Evolutionary conservation across 2,888 invertebrate species (phyloP).

Genomic region (Bedellia somnulentella): DNA sequence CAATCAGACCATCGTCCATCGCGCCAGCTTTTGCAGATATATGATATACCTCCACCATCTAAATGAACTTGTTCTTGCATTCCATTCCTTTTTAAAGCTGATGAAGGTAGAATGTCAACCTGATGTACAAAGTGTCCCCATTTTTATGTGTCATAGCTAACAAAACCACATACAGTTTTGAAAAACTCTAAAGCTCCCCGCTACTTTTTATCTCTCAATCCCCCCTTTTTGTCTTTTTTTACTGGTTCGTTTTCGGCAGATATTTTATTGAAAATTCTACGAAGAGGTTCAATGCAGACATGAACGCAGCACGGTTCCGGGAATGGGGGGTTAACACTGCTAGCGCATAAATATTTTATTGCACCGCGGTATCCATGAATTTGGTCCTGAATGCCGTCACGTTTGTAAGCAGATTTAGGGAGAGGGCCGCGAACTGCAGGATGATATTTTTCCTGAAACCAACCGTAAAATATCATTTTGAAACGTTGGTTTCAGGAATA

Average conservation of each 20-base stretch:
- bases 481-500: constrained; percentile 16
- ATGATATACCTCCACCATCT: constrained; percentile 35
- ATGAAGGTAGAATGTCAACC: constrained; percentile 36
- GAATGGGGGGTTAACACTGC: no score
- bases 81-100: constrained; percentile 43
- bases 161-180: no score
- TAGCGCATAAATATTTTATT: constrained; percentile 30
- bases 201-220: no score
- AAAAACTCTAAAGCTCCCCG: no score
- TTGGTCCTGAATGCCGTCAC: constrained; percentile 48
- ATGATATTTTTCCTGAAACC: constrained; percentile 55
- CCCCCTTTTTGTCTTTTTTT: constrained; percentile 20
- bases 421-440: constrained; percentile 41
- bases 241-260: constrained; percentile 32
- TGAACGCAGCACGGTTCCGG: constrained; percentile 19
- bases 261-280: constrained; percentile 24
- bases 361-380: constrained; percentile 45
- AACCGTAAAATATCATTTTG: constrained; percentile 15
- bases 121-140: constrained; percentile 14
- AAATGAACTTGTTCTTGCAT: constrained; percentile 39
- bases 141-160: no score
- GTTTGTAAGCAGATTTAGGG: constrained; percentile 32
- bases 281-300: constrained; percentile 30
- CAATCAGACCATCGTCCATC: constrained; percentile 23
- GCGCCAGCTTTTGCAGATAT: constrained; percentile 40